Conservation (phyloP, 1,140 invertebrate genomes). For the Intoshia linei region DNA sequence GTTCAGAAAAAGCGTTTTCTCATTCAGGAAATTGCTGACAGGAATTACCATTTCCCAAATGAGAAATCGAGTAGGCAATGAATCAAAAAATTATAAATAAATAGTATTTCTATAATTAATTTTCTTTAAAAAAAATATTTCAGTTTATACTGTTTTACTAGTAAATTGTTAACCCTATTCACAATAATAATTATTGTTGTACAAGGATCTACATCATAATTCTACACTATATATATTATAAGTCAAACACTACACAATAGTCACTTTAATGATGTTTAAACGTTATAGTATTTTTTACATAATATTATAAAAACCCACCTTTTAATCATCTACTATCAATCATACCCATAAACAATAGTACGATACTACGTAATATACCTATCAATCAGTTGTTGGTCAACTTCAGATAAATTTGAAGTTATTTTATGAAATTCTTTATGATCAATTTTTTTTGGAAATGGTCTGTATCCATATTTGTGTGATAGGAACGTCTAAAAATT, state of each 20-base stretch:
- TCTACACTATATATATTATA: not conserved
- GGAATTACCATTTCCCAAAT: too few species aligned
- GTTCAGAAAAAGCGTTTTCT: too few species aligned
- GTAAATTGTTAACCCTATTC: too few species aligned
- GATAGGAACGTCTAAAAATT: slow-evolving; percentile 10
- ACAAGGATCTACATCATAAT: too few species aligned
- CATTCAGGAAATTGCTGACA: too few species aligned
- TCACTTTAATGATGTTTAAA: not conserved
- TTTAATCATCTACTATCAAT: not conserved
- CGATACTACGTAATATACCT: slow-evolving; percentile 3
- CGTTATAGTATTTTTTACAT: not conserved
- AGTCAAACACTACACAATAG: not conserved
- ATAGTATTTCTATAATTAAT: too few species aligned
- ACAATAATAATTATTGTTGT: too few species aligned
- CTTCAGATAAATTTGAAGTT: slow-evolving; percentile 4
- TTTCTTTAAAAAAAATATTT: too few species aligned
- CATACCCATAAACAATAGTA: not conserved
- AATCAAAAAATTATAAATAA: too few species aligned
- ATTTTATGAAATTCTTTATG: slow-evolving; percentile 11
- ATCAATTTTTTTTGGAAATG: slow-evolving; percentile 10
- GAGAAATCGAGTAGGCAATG: too few species aligned
- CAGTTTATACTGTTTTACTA: too few species aligned
- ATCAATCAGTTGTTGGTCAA: slow-evolving; percentile 5
- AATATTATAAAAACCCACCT: not conserved
- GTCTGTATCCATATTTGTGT: slow-evolving; percentile 14